Conservation (phyloP, 2,797 vertebrate species). For the Gymnocypris eckloni region DNA sequence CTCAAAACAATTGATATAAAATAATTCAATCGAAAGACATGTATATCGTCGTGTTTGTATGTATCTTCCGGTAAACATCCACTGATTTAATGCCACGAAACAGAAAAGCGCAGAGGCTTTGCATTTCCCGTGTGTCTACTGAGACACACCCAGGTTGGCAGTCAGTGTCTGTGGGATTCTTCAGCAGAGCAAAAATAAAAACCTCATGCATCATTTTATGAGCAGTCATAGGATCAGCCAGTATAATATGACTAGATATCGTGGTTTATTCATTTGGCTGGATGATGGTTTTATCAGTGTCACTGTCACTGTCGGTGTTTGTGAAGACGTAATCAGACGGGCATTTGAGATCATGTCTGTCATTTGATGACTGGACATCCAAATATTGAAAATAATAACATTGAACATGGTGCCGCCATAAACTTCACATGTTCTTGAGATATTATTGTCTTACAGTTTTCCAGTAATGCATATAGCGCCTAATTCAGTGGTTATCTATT, state of each 20-base stretch:
- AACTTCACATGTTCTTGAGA: slow-evolving; percentile 5
- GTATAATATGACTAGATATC: background rate
- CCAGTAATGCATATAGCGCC: background rate
- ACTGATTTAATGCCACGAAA: slow-evolving; percentile 31
- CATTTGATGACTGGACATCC: slow-evolving; percentile 37
- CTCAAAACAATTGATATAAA: slow-evolving; percentile 1
- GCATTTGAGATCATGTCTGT: slow-evolving; percentile 21
- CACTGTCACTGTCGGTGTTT: slow-evolving; percentile 31
- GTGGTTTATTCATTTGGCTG: slow-evolving; percentile 5
- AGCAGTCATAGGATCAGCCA: background rate
- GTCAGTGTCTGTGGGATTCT: slow-evolving; percentile 76
- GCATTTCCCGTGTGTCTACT: slow-evolving; percentile 78
- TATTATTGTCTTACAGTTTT: background rate
- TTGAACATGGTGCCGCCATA: background rate
- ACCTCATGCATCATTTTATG: slow-evolving; percentile 2
- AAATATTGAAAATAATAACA: slow-evolving; percentile 12
- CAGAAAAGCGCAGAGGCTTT: slow-evolving; percentile 64
- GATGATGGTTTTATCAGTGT: slow-evolving; percentile 11
- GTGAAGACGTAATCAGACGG: slow-evolving; percentile 47
- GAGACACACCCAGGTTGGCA: slow-evolving; percentile 84
- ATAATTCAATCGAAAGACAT: background rate
- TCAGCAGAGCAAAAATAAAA: slow-evolving; percentile 53
- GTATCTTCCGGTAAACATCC: background rate
- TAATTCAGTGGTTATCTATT: slow-evolving; percentile 16
- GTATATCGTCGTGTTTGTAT: slow-evolving; percentile 13